A percentile compares a stretch with the other conserved stretches of the same genome.
phyloP scores from a whole-genome alignment of 53 echinoderm and acorn worm species.

The Antedon mediterranea region DNA sequence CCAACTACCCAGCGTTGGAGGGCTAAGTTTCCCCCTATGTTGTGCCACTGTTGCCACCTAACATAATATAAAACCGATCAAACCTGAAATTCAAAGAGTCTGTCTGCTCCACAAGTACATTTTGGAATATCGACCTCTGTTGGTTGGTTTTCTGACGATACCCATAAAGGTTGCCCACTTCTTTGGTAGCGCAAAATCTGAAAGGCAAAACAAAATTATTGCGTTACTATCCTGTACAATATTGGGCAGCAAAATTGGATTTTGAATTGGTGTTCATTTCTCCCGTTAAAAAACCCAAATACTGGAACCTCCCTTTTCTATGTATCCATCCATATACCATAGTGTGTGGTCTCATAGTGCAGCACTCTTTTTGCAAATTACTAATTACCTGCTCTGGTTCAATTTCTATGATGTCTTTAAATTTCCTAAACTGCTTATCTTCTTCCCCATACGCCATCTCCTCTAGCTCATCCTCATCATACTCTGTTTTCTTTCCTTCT shows the following conservation, averaged over 20 bases:
- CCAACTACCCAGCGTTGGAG: too few relatives aligned
- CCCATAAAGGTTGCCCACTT: slow-evolving; percentile 57
- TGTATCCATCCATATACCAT: too few relatives aligned
- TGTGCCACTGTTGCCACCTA: too few relatives aligned
- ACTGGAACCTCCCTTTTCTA: too few relatives aligned
- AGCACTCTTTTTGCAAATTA: too few relatives aligned
- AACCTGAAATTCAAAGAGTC: slow-evolving; percentile 95
- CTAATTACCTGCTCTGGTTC: slow-evolving; percentile 78
- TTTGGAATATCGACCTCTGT: slow-evolving; percentile 43
- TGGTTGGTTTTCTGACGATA: slow-evolving; percentile 51
- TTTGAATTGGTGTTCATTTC: too few relatives aligned
- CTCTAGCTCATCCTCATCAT: slow-evolving; percentile 44
- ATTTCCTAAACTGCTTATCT: slow-evolving; percentile 57
- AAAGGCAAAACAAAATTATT: slow-evolving; percentile 1
- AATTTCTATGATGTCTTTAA: slow-evolving; percentile 46
- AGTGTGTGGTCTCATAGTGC: too few relatives aligned
- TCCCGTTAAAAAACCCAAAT: too few relatives aligned
- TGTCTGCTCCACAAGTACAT: slow-evolving; percentile 62
- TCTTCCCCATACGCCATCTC: slow-evolving; percentile 64
- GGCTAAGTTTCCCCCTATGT: too few relatives aligned
- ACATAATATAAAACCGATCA: neutral
- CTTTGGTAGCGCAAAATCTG: slow-evolving; percentile 65
- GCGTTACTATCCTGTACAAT: too few relatives aligned
- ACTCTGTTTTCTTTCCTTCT: neutral
- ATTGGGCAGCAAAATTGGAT: too few relatives aligned